Evolutionary conservation across 2,888 invertebrate species (phyloP).

Genomic region (Drosophila infuscata): DNA sequence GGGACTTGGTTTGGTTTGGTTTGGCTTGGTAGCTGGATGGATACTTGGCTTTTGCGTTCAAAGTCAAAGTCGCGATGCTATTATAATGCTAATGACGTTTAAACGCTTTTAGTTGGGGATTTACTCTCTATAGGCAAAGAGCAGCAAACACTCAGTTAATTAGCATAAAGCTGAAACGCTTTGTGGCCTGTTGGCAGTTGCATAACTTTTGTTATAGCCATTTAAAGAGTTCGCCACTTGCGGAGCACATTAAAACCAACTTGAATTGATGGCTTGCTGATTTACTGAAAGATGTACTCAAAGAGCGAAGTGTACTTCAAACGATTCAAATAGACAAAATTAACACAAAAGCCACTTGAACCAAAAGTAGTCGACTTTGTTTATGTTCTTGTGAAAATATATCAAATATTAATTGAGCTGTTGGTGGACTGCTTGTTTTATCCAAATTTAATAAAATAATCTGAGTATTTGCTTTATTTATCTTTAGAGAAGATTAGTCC

Average conservation of each 20-base stretch:
- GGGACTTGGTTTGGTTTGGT: not conserved
- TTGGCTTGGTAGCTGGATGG: constrained; percentile 1
- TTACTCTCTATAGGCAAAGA: constrained; percentile 17
- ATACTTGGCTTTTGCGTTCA: constrained; percentile 31
- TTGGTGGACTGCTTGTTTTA: not conserved
- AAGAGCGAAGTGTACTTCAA: not conserved
- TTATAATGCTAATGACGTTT: constrained; percentile 77
- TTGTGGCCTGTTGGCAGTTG: constrained; percentile 28
- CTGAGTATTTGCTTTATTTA: not conserved
- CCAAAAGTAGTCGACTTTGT: too few relatives aligned
- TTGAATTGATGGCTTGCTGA: constrained; percentile 6
- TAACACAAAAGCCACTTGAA: not conserved
- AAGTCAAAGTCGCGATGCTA: constrained; percentile 58
- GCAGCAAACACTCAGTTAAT: constrained; percentile 30
- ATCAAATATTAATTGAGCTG: not conserved
- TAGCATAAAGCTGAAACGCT: constrained; percentile 69
- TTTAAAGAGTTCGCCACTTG: constrained; percentile 42
- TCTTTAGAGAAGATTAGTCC: not conserved
- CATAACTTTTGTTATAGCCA: constrained; percentile 43
- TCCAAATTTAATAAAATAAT: not conserved
- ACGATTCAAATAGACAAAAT: not conserved
- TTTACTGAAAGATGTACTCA: constrained; percentile 1
- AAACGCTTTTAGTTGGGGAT: constrained; percentile 59
- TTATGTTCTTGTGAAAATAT: not conserved
- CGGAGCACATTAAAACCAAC: not conserved